Evolutionary conservation across 2,888 invertebrate species (phyloP).

Genomic region (Dyspetes luteomarginatus): DNA sequence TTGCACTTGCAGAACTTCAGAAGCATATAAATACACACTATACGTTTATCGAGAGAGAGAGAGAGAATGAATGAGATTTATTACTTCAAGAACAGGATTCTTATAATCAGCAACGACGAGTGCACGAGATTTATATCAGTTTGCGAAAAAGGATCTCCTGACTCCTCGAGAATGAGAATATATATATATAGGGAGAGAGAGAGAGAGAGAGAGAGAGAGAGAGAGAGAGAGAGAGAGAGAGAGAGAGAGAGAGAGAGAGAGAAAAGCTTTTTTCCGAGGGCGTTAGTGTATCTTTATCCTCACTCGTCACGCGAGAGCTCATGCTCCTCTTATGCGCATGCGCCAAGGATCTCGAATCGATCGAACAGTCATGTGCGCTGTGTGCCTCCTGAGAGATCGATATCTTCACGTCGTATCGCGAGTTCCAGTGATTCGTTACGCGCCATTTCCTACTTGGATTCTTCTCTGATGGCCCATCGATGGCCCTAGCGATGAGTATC

Average conservation of each 20-base stretch:
- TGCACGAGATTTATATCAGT: constrained; percentile 60
- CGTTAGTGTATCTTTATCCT: constrained; percentile 60
- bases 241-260: too few relatives aligned
- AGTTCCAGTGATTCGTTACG: constrained; percentile 56
- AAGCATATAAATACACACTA: background rate
- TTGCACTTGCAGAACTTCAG: background rate
- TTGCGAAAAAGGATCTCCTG: constrained; percentile 37
- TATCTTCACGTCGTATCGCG: constrained; percentile 57
- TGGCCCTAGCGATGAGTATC: background rate
- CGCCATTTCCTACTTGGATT: constrained; percentile 25
- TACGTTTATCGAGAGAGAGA: constrained; percentile 14
- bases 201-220: too few relatives aligned
- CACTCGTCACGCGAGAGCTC: constrained; percentile 61
- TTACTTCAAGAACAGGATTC: constrained; percentile 60
- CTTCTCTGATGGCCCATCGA: background rate
- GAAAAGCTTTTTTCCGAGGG: constrained; percentile 31
- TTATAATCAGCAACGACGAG: constrained; percentile 60
- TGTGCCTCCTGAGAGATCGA: constrained; percentile 52
- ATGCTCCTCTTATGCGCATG: background rate
- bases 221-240: too few relatives aligned
- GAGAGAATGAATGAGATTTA: constrained; percentile 55
- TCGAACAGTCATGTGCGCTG: constrained; percentile 30
- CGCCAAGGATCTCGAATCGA: constrained; percentile 48
- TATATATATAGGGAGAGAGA: background rate
- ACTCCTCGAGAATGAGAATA: background rate